Percentiles rank a stretch among this genome's conserved stretches.
These are phyloP conservation scores for Eustalomyia histrio DNA, from an alignment of 2,888 invertebrate species.

Conservation along the genomic window DNA sequence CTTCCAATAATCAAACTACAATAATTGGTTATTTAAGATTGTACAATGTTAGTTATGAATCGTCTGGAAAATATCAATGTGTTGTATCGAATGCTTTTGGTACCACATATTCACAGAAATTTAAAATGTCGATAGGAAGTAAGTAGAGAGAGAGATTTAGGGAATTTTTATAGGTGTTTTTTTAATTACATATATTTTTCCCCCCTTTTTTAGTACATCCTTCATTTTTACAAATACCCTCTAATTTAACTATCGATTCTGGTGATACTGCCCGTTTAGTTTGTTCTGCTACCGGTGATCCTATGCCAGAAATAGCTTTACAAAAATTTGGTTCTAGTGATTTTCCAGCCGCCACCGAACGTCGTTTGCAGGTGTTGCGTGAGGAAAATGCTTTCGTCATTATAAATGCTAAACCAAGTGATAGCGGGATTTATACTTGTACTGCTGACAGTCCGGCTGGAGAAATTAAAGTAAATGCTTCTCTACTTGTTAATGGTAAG, in stretches of 20 bases:
- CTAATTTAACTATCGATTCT: slow-evolving; percentile 90
- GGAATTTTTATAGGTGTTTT: background rate
- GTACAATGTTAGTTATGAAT: slow-evolving; percentile 87
- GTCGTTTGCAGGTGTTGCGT: slow-evolving; percentile 95
- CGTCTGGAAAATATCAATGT: slow-evolving; percentile 96
- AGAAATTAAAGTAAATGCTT: slow-evolving; percentile 90
- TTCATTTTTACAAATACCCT: slow-evolving; percentile 90
- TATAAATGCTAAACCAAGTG: slow-evolving; percentile 91
- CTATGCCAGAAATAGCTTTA: slow-evolving; percentile 93
- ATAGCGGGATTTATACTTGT: slow-evolving; percentile 96
- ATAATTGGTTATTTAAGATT: slow-evolving; percentile 88
- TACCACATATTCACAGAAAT: slow-evolving; percentile 92
- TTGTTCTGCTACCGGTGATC: slow-evolving; percentile 94
- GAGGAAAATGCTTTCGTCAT: slow-evolving; percentile 95
- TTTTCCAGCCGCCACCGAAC: slow-evolving; percentile 96
- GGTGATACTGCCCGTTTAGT: slow-evolving; percentile 93
- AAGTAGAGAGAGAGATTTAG: slow-evolving; percentile 71
- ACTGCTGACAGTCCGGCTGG: slow-evolving; percentile 95
- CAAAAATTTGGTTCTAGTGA: slow-evolving; percentile 95
- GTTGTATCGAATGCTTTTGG: slow-evolving; percentile 94
- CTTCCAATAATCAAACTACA: slow-evolving; percentile 81
- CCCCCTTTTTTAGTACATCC: slow-evolving; percentile 89
- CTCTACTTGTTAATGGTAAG: slow-evolving; percentile 85
- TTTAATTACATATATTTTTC: slow-evolving; percentile 1
- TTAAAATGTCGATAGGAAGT: slow-evolving; percentile 92